These are phyloP conservation scores for Hypotaenidia okinawae DNA, from an alignment of 2,797 vertebrate species.

Conservation along the genomic window DNA sequence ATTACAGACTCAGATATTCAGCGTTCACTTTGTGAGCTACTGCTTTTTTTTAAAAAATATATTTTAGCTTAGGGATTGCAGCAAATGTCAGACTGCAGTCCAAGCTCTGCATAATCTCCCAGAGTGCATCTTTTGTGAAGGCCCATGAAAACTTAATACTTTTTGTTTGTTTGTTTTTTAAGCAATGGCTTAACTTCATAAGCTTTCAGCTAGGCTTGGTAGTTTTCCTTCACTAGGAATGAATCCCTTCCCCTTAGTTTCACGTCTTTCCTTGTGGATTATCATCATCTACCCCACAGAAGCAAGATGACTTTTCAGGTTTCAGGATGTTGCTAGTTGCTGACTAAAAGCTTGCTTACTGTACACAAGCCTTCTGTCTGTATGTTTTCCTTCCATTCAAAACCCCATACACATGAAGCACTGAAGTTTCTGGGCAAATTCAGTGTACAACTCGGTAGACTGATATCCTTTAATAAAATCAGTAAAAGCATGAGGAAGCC, in stretches of 20 bases:
- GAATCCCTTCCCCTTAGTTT: not conserved
- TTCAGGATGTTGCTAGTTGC: not conserved
- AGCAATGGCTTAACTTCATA: not conserved
- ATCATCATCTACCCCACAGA: not conserved
- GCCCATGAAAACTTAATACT: not conserved
- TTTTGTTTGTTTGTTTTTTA: not conserved
- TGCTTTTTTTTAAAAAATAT: not conserved
- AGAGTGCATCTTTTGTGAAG: not conserved
- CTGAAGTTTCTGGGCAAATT: not conserved
- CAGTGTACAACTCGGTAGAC: not conserved
- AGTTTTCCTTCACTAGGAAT: not conserved
- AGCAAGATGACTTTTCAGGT: not conserved
- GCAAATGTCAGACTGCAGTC: not conserved
- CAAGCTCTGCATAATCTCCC: not conserved
- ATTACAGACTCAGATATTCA: not conserved
- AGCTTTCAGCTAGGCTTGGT: not conserved
- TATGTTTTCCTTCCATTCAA: not conserved
- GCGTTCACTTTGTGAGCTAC: not conserved
- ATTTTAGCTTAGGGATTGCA: not conserved
- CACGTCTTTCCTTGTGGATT: not conserved
- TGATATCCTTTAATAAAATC: not conserved
- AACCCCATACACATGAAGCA: accelerated
- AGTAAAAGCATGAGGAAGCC: not conserved
- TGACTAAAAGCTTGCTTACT: not conserved
- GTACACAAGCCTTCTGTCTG: not conserved